These are phyloP conservation scores for Teleopsis dalmanni DNA, from an alignment of 1,140 invertebrate species.

Conservation along the genomic window DNA sequence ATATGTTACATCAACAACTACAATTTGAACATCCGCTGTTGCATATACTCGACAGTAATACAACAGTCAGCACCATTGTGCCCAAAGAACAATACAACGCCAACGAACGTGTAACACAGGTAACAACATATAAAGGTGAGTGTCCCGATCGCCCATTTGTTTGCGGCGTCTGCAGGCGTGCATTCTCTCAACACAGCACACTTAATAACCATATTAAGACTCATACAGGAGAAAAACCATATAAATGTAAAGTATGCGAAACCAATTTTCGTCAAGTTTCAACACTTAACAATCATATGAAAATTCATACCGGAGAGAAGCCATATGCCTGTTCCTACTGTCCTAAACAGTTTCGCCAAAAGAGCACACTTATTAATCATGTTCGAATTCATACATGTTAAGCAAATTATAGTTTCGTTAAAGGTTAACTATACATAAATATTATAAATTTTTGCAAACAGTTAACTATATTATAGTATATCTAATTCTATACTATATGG, in stretches of 20 bases:
- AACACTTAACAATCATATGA: conserved; percentile 42
- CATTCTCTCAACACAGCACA: conserved; percentile 42
- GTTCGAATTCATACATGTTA: conserved; percentile 35
- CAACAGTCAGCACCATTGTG: conserved; percentile 37
- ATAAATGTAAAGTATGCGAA: conserved; percentile 43
- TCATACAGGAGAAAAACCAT: conserved; percentile 43
- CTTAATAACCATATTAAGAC: conserved; percentile 43
- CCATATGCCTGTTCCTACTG: conserved; percentile 44
- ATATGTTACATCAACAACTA: conserved; percentile 19
- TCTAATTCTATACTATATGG: too few species aligned
- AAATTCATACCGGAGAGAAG: conserved; percentile 44
- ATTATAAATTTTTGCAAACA: too few species aligned
- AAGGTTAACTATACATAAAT: too few species aligned
- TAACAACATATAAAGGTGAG: too few species aligned
- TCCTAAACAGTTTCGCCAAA: conserved; percentile 41
- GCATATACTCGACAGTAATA: conserved; percentile 40
- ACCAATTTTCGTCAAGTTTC: conserved; percentile 41
- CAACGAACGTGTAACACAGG: too few species aligned
- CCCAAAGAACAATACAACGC: conserved; percentile 8
- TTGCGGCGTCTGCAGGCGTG: conserved; percentile 38
- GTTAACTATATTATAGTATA: too few species aligned
- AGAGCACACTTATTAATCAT: conserved; percentile 42
- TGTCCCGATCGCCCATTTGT: conserved; percentile 43
- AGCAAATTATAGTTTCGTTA: too few species aligned
- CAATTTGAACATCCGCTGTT: conserved; percentile 39